Percentiles rank a stretch among this genome's conserved stretches.
Conservation (phyloP, 2,888 invertebrate genomes). For the Lymantria dispar region DNA sequence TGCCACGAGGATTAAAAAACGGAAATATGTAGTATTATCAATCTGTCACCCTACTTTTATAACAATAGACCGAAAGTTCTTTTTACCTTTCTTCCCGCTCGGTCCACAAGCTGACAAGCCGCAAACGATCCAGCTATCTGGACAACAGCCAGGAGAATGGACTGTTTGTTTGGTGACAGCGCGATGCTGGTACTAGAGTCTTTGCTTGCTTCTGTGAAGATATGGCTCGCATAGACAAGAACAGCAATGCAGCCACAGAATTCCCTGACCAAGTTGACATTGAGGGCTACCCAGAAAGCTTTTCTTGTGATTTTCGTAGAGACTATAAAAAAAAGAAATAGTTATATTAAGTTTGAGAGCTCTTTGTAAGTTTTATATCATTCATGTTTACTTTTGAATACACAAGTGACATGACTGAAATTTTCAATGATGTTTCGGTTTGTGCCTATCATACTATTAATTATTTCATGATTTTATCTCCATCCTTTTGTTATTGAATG, state of each 20-base stretch:
- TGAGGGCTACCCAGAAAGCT: conserved; percentile 73
- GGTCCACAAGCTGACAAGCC: conserved; percentile 72
- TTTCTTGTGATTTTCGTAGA: conserved; percentile 64
- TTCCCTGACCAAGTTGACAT: conserved; percentile 68
- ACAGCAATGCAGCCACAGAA: conserved; percentile 77
- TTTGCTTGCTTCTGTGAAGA: conserved; percentile 63
- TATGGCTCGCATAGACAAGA: conserved; percentile 72
- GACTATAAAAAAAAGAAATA: conserved; percentile 40
- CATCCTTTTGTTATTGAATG: too few relatives aligned
- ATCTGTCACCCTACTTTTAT: too few relatives aligned
- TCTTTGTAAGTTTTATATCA: not conserved
- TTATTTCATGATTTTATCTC: too few relatives aligned
- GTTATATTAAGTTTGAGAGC: conserved; percentile 1
- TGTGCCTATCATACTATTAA: too few relatives aligned
- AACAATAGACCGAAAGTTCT: not conserved
- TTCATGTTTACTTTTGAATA: too few relatives aligned
- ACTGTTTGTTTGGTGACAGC: conserved; percentile 69
- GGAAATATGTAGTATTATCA: too few relatives aligned
- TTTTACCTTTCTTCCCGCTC: conserved; percentile 66
- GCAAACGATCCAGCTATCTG: conserved; percentile 71
- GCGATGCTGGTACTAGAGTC: conserved; percentile 53
- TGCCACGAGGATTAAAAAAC: too few relatives aligned
- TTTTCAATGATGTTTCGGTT: too few relatives aligned
- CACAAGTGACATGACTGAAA: too few relatives aligned
- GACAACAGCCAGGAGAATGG: conserved; percentile 66